These are phyloP conservation scores for Neodiprion lecontei DNA, from an alignment of 1,140 invertebrate species.

Conservation along the genomic window DNA sequence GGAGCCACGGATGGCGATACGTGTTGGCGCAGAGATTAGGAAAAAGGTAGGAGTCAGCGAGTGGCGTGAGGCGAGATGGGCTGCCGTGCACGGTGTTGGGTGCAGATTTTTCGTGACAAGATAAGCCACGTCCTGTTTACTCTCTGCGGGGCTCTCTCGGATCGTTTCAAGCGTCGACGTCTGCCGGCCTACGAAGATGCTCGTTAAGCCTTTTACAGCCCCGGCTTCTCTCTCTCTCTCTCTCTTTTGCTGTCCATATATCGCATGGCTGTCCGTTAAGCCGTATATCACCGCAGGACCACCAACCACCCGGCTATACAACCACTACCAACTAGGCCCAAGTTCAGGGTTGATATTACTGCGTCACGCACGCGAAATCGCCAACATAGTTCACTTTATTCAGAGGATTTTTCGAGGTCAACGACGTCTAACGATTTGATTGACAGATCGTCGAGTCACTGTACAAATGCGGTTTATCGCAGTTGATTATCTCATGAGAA, in stretches of 20 bases:
- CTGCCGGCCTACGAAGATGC: conserved; percentile 56
- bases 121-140: conserved; percentile 62
- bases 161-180: not conserved
- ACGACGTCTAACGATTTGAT: too few species aligned
- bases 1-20: too few species aligned
- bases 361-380: too few species aligned
- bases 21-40: not conserved
- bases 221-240: not conserved
- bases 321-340: too few species aligned
- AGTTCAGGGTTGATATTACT: too few species aligned
- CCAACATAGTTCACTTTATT: too few species aligned
- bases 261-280: conserved; percentile 52
- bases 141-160: conserved; percentile 21
- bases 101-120: conserved; percentile 61
- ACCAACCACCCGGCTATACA: not conserved
- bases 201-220: conserved; percentile 60
- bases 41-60: conserved; percentile 20
- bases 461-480: too few species aligned
- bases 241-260: conserved; percentile 35
- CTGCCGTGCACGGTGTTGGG: conserved; percentile 32
- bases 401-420: too few species aligned
- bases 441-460: too few species aligned
- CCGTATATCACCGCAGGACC: conserved; percentile 47
- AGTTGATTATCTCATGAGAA: too few species aligned
- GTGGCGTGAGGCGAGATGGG: too few species aligned